These are phyloP conservation scores for Beris chalybata DNA, from an alignment of 2,888 invertebrate species.

Conservation along the genomic window DNA sequence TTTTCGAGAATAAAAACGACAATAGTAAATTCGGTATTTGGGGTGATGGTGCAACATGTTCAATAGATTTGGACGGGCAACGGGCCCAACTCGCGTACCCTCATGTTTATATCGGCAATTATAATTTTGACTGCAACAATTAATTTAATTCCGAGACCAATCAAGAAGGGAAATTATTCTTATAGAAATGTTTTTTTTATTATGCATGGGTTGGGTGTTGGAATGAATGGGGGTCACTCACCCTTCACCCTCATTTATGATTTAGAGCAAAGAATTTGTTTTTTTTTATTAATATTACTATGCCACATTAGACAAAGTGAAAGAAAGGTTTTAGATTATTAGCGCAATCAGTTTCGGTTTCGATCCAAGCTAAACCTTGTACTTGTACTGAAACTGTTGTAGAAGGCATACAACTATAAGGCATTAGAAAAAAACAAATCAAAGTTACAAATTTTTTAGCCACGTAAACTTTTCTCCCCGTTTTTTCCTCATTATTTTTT, in stretches of 20 bases:
- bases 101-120: conserved; percentile 31
- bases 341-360: no score
- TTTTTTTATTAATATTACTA: no score
- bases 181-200: conserved; percentile 19
- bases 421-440: no score
- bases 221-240: conserved; percentile 11
- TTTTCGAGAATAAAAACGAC: not conserved
- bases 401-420: no score
- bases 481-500: no score
- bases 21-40: not conserved
- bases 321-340: no score
- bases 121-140: conserved; percentile 32
- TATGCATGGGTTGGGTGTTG: not conserved
- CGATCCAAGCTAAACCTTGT: no score
- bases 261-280: not conserved
- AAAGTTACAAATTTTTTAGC: no score
- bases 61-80: conserved; percentile 4
- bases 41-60: conserved; percentile 4
- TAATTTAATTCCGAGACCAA: conserved; percentile 19
- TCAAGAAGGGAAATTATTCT: conserved; percentile 13
- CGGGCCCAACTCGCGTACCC: conserved; percentile 11
- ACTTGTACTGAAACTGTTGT: no score
- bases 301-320: no score
- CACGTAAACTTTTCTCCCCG: no score
- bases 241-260: conserved; percentile 17